Evolutionary conservation across 2,797 vertebrate species (phyloP).

Genomic region (Eulemur rubriventer): DNA sequence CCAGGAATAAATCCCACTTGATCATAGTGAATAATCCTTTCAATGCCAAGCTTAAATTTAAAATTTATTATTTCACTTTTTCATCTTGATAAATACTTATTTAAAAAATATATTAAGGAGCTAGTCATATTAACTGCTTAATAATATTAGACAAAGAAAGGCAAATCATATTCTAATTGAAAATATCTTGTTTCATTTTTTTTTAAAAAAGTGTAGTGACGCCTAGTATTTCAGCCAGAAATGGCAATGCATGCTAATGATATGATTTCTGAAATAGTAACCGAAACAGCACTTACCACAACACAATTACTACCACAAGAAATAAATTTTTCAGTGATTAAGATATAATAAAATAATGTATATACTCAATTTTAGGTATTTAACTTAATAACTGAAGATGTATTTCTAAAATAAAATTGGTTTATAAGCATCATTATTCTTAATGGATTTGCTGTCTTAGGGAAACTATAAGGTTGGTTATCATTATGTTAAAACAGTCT

Average conservation of each 20-base stretch:
- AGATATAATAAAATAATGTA: not conserved
- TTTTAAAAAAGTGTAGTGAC: not conserved
- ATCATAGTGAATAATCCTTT: not conserved
- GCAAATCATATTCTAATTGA: not conserved
- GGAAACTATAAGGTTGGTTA: not conserved
- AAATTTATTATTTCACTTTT: not conserved
- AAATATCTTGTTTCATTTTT: not conserved
- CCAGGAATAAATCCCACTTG: not conserved
- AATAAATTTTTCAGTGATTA: not conserved
- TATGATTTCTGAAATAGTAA: not conserved
- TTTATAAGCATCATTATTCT: not conserved
- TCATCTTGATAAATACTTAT: not conserved
- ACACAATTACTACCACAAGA: not conserved
- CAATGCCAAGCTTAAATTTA: not conserved
- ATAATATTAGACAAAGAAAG: not conserved
- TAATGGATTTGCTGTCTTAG: not conserved
- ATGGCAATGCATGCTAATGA: not conserved
- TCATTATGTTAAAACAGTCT: not conserved
- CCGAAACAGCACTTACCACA: not conserved
- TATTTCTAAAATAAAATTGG: constrained; percentile 2
- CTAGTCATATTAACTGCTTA: not conserved
- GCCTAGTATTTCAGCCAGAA: not conserved
- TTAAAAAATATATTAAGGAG: not conserved
- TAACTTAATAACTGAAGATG: not conserved
- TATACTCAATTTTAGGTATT: not conserved